Base-by-base conservation (phyloP, 2,888 invertebrate species). In the Ectobius pallidus region DNA sequence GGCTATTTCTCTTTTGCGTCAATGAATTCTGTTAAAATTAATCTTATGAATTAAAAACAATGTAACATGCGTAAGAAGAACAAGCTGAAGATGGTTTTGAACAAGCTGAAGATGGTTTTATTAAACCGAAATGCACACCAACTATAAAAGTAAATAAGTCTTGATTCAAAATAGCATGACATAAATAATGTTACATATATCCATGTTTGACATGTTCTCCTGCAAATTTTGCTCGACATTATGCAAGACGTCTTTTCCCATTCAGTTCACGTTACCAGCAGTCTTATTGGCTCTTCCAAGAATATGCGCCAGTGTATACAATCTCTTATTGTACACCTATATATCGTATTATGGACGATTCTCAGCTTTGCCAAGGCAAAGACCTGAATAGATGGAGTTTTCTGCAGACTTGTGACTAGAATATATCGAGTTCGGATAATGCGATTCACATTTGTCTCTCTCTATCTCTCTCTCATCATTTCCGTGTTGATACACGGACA, bases 371-470 rank as follows among this genome's bases (percentile, higher is more conserved):
- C 46, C 9, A n/a, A 46, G 46, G 9, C 46, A 46, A 46, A 46
- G 46, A 7, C n/a, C 18, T 46, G 46, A 46, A 46, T 46, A 46
- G 46, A 46, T 46, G n/a, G 46, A 7, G 46, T n/a, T 11, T n/a
- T 46, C 46, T n/a, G 3, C n/a, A 46, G 46, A 46, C 46, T 46
- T 46, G 46, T 46, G 46, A 46, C 46, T 46, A n/a, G 46, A 46
- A 46, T 46, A 46, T 46, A 46, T 46, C 46, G 46, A n/a, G 46
- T 46, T n/a, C 46, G 46, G 46, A 11, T 46, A 46, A 14, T 46
- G 46, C 46, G 46, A 46, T 46, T 46, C 46, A 11, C 46, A 46
- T 46, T 46, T 46, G 46, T 46, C 46, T 46, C 9, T 14, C 46
- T 46, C 46, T n/a, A 46, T 46, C 46, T n/a, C 46, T 46, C n/a